Evolutionary conservation across 2,888 invertebrate species (phyloP), one percentile per base, ranked within the genome.

Genomic region (Acleris cristana): DNA sequence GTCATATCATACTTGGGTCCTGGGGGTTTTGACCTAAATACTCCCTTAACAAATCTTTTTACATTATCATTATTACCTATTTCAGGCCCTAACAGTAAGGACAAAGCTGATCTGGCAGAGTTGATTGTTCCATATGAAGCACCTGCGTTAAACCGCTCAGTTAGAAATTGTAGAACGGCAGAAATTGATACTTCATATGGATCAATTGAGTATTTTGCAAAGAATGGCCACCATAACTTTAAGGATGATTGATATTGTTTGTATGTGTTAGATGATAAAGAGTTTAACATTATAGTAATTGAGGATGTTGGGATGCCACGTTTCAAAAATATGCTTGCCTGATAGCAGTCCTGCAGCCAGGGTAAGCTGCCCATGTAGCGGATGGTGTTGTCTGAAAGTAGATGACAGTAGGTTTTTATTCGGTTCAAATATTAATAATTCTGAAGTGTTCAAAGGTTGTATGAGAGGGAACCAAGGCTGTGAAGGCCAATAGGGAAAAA

Each of bases 401-500:
- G 61, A 61, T 23, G 48, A 53, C 16, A 66, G 21, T 26, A 66
- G 26, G 16, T 56, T 26, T 19, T 61, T 40, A 18, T 62, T 62
- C 18, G 65, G 61, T 18, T 55, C 14, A 6, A 61, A 56, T 7
- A 48, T 52, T 21, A 61, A 12, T 2, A 61, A 21, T 12, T 61
- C 30, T 12, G 34, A 12, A 3, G 34, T 8, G 3, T 12, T 34
- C 6, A 34, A 34, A 34, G 34, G 34, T 34, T 34, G 51, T 53
- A 61, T n/a, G 12, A 61, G 30, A 30, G 44, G 44, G 30, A 58
- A 69, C 63, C 69, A 69, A 8, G 65, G 54, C 45, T 65, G 65
- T 14, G 62, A 62, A 23, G 65, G 68, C 68, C 68, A 70, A 40
- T 59, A 19, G 0, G 70, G 70, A 21, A 65, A 68, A 5, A 69